Conservation (phyloP, 2,797 vertebrate species). For the Corythornis leucogaster region DNA sequence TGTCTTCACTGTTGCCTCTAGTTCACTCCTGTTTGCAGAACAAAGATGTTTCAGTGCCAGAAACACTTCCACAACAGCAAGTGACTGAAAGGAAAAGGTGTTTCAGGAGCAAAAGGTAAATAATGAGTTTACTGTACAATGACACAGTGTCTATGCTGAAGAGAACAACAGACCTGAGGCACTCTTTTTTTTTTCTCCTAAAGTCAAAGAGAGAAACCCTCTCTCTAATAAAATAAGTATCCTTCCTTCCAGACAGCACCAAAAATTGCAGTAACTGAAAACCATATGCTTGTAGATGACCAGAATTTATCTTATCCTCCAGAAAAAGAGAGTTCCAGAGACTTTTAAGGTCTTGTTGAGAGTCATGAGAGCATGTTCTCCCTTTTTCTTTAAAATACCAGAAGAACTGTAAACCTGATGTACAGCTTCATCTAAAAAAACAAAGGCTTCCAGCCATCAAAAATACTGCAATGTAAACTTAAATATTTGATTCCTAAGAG, state of each 20-base stretch:
- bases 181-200: not conserved
- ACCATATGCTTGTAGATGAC: not conserved
- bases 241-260: constrained; percentile 20
- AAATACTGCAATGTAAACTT: constrained; percentile 2
- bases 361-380: not conserved
- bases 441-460: constrained; percentile 27
- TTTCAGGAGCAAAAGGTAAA: not conserved
- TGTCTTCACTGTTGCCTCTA: not conserved
- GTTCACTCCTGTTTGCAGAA: not conserved
- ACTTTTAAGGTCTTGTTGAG: constrained; percentile 30
- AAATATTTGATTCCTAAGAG: constrained; percentile 40
- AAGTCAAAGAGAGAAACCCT: constrained; percentile 14
- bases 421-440: not conserved
- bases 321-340: not conserved
- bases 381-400: constrained; percentile 30
- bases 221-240: constrained; percentile 3
- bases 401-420: constrained; percentile 41
- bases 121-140: not conserved
- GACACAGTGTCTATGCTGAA: not conserved
- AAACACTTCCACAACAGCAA: not conserved
- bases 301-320: constrained; percentile 27
- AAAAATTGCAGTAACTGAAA: constrained; percentile 12
- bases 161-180: not conserved
- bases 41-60: not conserved
- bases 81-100: not conserved